Conservation (phyloP, 2,113 vertebrate genomes). For the Phyllostomus discolor region DNA sequence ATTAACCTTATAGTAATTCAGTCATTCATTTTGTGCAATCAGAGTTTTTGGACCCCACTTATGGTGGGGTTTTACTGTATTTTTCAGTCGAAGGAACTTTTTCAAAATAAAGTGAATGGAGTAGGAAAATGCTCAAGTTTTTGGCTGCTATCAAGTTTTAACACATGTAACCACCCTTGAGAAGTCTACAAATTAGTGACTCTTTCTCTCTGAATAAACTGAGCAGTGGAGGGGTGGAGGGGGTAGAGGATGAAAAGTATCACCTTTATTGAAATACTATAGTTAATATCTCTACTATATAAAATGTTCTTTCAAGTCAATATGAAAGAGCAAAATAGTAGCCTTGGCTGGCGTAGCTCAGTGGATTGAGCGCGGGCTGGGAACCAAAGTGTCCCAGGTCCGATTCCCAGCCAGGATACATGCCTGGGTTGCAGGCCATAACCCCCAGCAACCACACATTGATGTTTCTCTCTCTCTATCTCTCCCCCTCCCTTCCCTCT, state of each 20-base stretch:
- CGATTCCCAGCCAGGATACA: too few relatives aligned
- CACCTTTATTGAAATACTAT: not conserved
- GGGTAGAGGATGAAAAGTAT: not conserved
- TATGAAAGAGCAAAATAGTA: not conserved
- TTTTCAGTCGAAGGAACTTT: not conserved
- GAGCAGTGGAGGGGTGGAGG: not conserved
- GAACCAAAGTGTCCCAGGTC: too few relatives aligned
- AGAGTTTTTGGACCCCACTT: not conserved
- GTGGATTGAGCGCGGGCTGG: too few relatives aligned
- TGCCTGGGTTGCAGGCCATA: too few relatives aligned
- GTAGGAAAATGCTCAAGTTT: not conserved
- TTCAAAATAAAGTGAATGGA: not conserved
- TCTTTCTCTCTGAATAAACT: not conserved
- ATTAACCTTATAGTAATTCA: not conserved
- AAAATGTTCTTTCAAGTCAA: not conserved
- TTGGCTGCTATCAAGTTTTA: not conserved
- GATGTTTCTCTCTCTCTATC: too few relatives aligned
- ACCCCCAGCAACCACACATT: too few relatives aligned
- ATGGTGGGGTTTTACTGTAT: not conserved
- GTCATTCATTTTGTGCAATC: not conserved
- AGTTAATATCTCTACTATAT: not conserved
- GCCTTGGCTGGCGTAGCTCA: too few relatives aligned
- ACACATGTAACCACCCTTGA: not conserved
- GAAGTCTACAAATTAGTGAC: not conserved
- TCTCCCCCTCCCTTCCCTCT: too few relatives aligned